Base-by-base conservation (phyloP, 2,888 invertebrate genomes). In the Melanostoma scalare region DNA sequence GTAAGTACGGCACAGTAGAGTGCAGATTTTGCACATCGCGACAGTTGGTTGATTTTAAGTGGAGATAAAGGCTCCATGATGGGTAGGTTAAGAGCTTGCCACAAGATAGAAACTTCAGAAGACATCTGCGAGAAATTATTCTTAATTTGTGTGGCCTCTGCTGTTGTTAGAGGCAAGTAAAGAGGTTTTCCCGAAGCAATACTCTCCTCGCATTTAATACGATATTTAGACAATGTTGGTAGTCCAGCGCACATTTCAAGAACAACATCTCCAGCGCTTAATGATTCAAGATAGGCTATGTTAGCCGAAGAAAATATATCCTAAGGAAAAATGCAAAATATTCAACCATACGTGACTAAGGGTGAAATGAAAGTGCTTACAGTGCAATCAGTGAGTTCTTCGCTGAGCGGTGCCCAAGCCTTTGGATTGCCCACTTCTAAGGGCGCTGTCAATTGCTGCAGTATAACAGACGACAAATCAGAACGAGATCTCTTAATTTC, bases 41-140 rank as follows among this genome's bases (percentile, higher is more conserved):
- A 96, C 50, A 98, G 92, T 89, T 96, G 96, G 76, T 95, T 94
- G 58, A 98, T 93, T 87, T 97, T 95, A n/a, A 94, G 94, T 3
- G 96, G 94, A 6, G 96, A 96, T 87, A 98, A 92, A 0, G 98
- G 98, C 90, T 98, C 98, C 69, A 98, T 91, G 77, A 97, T 94
- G 0, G 98, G 98, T 87, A 98, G 92, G 20, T 96, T 95, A 86
- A 98, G 93, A 5, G 96, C 96, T 86, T 95, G 94, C 89, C 95
- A 95, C 40, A 91, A 61, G 75, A 97, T 96, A 53, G 97, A 94
- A 82, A 98, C 95, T 90, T 98, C 98, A 82, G 95, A 95, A 80
- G 97, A 94, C 86, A 97, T 94, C 86, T 95, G 94, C 86, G 95
- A 94, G 87, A 97, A 93, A 90, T 93, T 93, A 90, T 88, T 93